A percentile compares a stretch with the other conserved stretches of the same genome.
Conservation (phyloP, 2,113 vertebrate species). For the Sterna hirundo region DNA sequence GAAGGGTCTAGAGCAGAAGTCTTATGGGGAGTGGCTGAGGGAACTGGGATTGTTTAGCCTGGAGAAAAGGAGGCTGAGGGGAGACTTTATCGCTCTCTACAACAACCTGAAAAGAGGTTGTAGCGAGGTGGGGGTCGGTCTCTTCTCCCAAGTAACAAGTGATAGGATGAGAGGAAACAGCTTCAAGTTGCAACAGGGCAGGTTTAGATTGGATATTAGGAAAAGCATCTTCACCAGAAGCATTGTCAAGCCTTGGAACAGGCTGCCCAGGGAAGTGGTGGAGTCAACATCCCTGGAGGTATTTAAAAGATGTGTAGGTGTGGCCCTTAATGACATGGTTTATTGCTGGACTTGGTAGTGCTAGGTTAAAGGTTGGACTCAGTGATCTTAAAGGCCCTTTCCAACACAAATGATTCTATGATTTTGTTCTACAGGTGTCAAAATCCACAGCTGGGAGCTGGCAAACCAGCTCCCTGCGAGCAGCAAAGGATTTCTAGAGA, state of each 20-base stretch:
- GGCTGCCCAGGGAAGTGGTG: background rate
- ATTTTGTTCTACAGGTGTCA: background rate
- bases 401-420: background rate
- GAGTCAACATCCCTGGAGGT: background rate
- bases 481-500: background rate
- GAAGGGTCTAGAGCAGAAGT: background rate
- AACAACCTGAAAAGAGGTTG: background rate
- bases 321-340: background rate
- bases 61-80: background rate
- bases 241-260: background rate
- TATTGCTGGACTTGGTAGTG: background rate
- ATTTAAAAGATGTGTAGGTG: background rate
- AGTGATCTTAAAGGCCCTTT: background rate
- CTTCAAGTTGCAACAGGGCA: background rate
- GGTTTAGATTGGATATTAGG: background rate
- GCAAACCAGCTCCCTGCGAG: background rate
- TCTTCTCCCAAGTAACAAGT: background rate
- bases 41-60: background rate
- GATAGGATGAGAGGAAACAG: background rate
- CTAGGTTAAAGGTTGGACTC: background rate
- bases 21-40: background rate
- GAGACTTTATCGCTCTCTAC: accelerated
- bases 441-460: background rate
- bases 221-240: background rate
- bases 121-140: accelerated